These are phyloP conservation scores for Eurypyga helias DNA, from an alignment of 2,113 vertebrate genomes.

Conservation along the genomic window DNA sequence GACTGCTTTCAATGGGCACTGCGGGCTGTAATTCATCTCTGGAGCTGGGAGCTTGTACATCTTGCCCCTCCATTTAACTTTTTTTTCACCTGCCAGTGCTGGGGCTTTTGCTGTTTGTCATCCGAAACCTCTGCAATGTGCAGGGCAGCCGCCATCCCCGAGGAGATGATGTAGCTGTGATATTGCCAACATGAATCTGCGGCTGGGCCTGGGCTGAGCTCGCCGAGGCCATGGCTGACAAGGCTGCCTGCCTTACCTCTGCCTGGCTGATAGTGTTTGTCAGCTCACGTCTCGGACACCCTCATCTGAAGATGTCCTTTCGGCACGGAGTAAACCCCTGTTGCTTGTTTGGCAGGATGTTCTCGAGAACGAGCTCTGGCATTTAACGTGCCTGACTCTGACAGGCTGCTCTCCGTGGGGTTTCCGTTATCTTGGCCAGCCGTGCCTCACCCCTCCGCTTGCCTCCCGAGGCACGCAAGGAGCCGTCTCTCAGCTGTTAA, in stretches of 20 bases:
- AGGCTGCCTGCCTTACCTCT: background rate
- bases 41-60: background rate
- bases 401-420: background rate
- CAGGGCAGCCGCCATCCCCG: background rate
- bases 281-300: background rate
- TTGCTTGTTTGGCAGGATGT: background rate
- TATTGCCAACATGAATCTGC: accelerated
- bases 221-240: background rate
- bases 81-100: background rate
- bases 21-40: background rate
- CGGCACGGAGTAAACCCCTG: background rate
- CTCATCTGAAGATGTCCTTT: background rate
- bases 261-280: background rate
- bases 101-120: background rate
- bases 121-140: background rate
- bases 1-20: background rate
- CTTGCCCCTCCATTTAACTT: background rate
- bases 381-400: background rate
- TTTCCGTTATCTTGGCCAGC: background rate
- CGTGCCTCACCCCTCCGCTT: accelerated
- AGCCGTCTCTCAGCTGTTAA: background rate
- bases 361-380: background rate
- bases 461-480: background rate
- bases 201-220: background rate
- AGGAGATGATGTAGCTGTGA: background rate